Evolutionary conservation across 2,113 vertebrate genomes (phyloP), one percentile per base, ranked within the genome.

Genomic region (Salvelinus alpinus): DNA sequence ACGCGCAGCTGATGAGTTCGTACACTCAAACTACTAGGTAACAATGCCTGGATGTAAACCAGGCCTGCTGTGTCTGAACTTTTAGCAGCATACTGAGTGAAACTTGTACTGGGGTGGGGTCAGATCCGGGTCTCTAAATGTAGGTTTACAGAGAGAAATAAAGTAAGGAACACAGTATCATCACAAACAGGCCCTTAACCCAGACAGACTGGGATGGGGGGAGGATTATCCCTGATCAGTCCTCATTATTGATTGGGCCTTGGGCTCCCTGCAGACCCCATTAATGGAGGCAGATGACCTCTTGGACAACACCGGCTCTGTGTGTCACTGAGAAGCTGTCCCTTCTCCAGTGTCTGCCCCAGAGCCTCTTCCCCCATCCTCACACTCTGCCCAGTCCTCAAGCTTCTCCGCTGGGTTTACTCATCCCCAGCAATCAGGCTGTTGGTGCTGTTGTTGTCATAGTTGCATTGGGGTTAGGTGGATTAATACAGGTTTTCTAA

Each of bases 201-300:
- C 80, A 84, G 73, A 29, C 79, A 77, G 78, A 76, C 54, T 60
- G 29, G 59, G 29, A 77, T 75, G 79, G 44, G 29, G 74, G 64
- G 31, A 34, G 5, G 85, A 81, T 73, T 77, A 92, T 82, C 89
- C 77, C 51, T 78, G 84, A 90, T 91, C 89, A 86, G 92, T 90
- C 84, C 57, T 74, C 78, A 73, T 71, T 86, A 93, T 92, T 89
- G 93, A 94, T 91, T 81, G 48, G 73, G 76, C 82, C 88, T 75
- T 82, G 82, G 82, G 81, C 78, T 90, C 90, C 88, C 86, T 69
- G 78, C 38, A 68, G 89, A 91, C 84, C 82, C 88, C 82, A 82
- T 89, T 89, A 90, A 91, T 90, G 86, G 88, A 87, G 79, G 80
- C 81, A 85, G 85, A 84, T 85, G 81, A 90, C 88, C 92, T 90